These are phyloP conservation scores for Chesias legatella DNA, from an alignment of 2,888 invertebrate genomes.

Conservation along the genomic window DNA sequence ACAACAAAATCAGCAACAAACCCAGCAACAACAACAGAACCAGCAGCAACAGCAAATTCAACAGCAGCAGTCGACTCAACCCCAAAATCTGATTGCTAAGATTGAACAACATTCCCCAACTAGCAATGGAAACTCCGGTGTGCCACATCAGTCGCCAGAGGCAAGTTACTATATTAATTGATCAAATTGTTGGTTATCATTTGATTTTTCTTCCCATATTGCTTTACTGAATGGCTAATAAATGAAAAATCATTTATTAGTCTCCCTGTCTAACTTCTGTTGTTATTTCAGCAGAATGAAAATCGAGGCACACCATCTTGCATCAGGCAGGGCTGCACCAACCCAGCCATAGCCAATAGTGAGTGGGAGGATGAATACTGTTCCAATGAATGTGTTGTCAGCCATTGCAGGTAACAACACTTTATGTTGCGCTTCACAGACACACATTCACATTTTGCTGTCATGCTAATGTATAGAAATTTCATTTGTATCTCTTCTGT, in stretches of 20 bases:
- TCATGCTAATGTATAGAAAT: not conserved
- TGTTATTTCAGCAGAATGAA: constrained; percentile 62
- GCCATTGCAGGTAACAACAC: constrained; percentile 89
- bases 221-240: too few species aligned
- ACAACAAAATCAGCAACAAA: constrained; percentile 51
- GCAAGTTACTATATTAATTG: constrained; percentile 40
- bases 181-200: too few species aligned
- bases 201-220: too few species aligned
- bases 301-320: constrained; percentile 81
- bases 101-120: constrained; percentile 74
- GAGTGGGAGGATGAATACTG: constrained; percentile 99
- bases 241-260: too few species aligned
- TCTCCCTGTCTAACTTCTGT: constrained; percentile 1
- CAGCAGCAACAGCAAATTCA: constrained; percentile 54
- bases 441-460: not conserved
- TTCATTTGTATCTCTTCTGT: not conserved
- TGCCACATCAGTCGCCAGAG: constrained; percentile 65
- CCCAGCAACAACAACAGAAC: constrained; percentile 50
- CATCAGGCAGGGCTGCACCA: constrained; percentile 94
- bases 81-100: constrained; percentile 37
- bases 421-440: not conserved
- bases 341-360: constrained; percentile 93
- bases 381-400: constrained; percentile 97
- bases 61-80: constrained; percentile 56
- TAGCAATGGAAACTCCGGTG: constrained; percentile 63